Base-by-base conservation (phyloP, 1,140 invertebrate genomes). In the Conus ventricosus region DNA sequence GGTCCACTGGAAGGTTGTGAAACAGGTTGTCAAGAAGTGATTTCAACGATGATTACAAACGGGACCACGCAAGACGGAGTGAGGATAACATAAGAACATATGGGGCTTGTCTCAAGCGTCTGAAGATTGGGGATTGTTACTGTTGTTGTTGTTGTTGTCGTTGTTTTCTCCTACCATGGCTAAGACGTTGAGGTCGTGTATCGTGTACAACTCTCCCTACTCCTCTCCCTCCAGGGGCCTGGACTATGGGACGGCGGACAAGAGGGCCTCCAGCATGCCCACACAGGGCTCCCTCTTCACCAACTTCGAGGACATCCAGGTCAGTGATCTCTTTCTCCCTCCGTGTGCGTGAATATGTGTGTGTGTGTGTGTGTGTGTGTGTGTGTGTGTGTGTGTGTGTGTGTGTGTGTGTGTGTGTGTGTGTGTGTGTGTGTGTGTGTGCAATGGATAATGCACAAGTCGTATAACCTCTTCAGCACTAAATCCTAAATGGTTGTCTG, bases 261-360 rank as follows among this genome's bases (percentile, higher is more conserved):
- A 94, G 90, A 87, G 94, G 78, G 91, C 93, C 39, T 93, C 94
- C 57, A 91, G 93, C 60, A 93, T 94, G 93, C 94, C 94, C 51
- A 94, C 94, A 39, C 94, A 94, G 85, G 94, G 93, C 20, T 95
- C 94, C 17, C 93, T 95, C 75, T 95, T 95, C 89, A 95, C 93
- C 57, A 95, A 94, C 90, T 95, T 95, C 89, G 94, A 95, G 87
- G 94, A 95, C 81, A 93, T 95, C 8, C 94, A 94, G 93, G 94
- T 95, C 89, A 89, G 27, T 85, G 8, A 15, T 39, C 8, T 60
- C n/a, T 60, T 39, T 39, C 39, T 39, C 39, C 39, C 3, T 39
- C 39, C 39, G 39, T 39, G 39, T 39, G 39, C 3, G 39, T 39
- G 39, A 1, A 3, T 80, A 15, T 78, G 39, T 78, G 53, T 87